These are phyloP conservation scores for Nymphicus hollandicus DNA, from an alignment of 2,113 vertebrate genomes.

Conservation along the genomic window DNA sequence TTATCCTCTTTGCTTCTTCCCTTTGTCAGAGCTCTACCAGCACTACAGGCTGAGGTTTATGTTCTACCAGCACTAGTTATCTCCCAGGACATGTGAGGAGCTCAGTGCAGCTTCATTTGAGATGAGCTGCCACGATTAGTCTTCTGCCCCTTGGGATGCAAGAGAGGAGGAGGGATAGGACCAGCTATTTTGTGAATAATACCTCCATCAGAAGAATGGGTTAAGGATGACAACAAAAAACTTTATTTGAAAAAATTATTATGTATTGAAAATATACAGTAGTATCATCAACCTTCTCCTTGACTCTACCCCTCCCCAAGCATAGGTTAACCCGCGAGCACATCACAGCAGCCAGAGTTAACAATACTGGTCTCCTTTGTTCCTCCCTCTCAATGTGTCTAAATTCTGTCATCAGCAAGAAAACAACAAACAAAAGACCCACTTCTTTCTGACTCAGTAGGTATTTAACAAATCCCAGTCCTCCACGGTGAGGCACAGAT, in stretches of 20 bases:
- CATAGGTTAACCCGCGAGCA: conserved; percentile 45
- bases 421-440: conserved; percentile 40
- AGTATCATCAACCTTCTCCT: conserved; percentile 46
- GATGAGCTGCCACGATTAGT: not conserved
- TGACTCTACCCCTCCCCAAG: not conserved
- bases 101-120: not conserved
- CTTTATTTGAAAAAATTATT: conserved; percentile 78
- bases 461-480: conserved; percentile 89
- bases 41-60: not conserved
- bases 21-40: not conserved
- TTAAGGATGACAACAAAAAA: conserved; percentile 67
- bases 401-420: conserved; percentile 47
- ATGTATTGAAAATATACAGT: conserved; percentile 79
- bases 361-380: conserved; percentile 22
- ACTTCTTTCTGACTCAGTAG: conserved; percentile 77
- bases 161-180: not conserved
- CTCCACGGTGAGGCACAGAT: conserved; percentile 75
- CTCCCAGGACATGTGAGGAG: not conserved
- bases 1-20: not conserved
- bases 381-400: not conserved
- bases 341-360: conserved; percentile 52
- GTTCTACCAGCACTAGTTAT: not conserved
- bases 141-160: not conserved
- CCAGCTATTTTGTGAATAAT: not conserved
- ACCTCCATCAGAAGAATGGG: not conserved